Evolutionary conservation across 2,888 invertebrate genomes (phyloP).

Genomic region (Lasioglossum pauxillum): DNA sequence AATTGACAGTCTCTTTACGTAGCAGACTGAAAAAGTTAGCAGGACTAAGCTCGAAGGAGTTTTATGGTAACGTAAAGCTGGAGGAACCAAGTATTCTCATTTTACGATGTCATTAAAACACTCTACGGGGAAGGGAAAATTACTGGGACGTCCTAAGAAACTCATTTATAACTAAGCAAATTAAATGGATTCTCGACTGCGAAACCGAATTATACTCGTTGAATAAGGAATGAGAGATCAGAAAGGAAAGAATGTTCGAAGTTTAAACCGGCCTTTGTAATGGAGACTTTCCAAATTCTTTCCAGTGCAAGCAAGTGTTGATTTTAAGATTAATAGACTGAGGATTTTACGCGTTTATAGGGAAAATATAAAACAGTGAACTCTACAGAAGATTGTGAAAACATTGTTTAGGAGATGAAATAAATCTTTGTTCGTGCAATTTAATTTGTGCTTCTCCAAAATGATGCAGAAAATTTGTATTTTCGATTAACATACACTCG

Average conservation of each 20-base stretch:
- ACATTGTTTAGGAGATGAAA: background rate
- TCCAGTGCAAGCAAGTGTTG: background rate
- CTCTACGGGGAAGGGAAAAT: slow-evolving; percentile 19
- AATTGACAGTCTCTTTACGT: background rate
- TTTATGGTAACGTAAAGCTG: slow-evolving; percentile 17
- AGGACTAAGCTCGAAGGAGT: background rate
- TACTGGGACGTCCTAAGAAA: slow-evolving; percentile 9
- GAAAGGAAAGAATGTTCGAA: background rate
- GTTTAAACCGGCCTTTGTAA: background rate
- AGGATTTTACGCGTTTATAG: background rate
- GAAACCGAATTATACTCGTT: slow-evolving; percentile 15
- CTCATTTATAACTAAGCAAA: slow-evolving; percentile 38
- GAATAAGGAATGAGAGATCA: background rate
- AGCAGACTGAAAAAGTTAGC: background rate
- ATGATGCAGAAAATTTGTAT: background rate
- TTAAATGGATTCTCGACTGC: slow-evolving; percentile 11
- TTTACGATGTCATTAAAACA: slow-evolving; percentile 46
- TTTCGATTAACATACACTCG: background rate
- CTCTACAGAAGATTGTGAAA: background rate
- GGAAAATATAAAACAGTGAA: background rate
- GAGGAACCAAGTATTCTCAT: slow-evolving; percentile 2
- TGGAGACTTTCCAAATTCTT: background rate
- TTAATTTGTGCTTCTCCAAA: background rate
- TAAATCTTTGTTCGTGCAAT: background rate
- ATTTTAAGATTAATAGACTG: background rate